Base-by-base conservation (phyloP, 2,113 vertebrate genomes). In the Datnioides undecimradiatus region DNA sequence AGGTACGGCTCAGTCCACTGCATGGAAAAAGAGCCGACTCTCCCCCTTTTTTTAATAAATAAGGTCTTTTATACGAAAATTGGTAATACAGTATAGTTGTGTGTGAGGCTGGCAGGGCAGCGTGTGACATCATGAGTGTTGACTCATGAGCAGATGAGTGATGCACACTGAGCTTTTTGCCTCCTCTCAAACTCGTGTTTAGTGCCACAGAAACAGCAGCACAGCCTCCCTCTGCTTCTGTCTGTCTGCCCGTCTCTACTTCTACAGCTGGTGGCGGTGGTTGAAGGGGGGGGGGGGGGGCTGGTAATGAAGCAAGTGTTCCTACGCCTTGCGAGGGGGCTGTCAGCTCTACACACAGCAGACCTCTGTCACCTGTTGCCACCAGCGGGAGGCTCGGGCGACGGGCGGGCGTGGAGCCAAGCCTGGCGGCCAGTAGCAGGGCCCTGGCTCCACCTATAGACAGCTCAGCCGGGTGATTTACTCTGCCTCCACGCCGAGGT, bases 111-210 rank as follows among this genome's bases (percentile, higher is more conserved):
- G 93, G 93, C 93, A 75, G 23, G 69, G 77, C 76, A n/a, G 55
- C 66, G 63, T 29, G 89, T 95, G 94, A 95, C 93, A 94, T 95
- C 95, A 95, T 92, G 88, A 81, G 73, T 93, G 92, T 93, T 94
- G 94, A 94, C 92, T 93, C 93, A 91, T 68, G 90, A 91, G 91
- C 81, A 93, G 92, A 94, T 94, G 94, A 95, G 93, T 94, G 94
- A 94, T 94, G 93, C 91, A 90, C 88, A 88, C 90, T 40, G 78
- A 88, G 83, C 84, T 79, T 91, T 85, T 90, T 85, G 87, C 85
- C 79, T 85, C 81, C 68, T 83, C 82, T 82, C 79, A 87, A 52
- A 80, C 80, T 74, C 57, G 4, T 68, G 67, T 81, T 88, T 73
- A 82, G 84, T 76, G 78, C 75, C 78, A 80, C 82, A 81, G 79